Conservation (phyloP, 2,888 invertebrate species). For the Eubasilissa splendida region DNA sequence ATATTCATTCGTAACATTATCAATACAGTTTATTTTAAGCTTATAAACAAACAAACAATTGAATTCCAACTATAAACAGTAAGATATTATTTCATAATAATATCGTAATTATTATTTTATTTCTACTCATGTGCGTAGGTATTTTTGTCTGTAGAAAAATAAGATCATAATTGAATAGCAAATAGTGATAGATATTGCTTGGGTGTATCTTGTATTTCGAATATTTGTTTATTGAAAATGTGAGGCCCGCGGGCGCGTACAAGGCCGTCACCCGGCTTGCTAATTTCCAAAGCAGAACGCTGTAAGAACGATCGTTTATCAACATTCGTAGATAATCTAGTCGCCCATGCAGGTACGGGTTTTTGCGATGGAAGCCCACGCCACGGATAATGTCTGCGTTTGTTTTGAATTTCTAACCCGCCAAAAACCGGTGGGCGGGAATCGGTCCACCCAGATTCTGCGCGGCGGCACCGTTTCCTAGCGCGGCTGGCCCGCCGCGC, state of each 20-base stretch:
- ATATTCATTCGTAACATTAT: too few species aligned
- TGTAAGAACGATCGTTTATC: constrained; percentile 32
- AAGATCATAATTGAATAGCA: too few species aligned
- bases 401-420: constrained; percentile 29
- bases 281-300: constrained; percentile 30
- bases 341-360: constrained; percentile 20
- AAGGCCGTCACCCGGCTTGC: constrained; percentile 28
- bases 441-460: constrained; percentile 20
- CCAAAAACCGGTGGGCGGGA: constrained; percentile 24
- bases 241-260: neutral
- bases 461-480: constrained; percentile 16
- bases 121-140: too few species aligned
- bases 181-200: too few species aligned
- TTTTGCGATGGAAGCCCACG: constrained; percentile 14
- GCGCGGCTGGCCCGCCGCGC: constrained; percentile 21
- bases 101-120: too few species aligned
- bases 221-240: neutral
- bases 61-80: too few species aligned
- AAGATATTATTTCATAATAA: too few species aligned
- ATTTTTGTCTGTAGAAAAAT: too few species aligned
- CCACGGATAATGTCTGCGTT: constrained; percentile 14
- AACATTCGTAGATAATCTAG: constrained; percentile 19
- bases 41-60: too few species aligned
- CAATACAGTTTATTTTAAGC: too few species aligned
- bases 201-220: neutral